A percentile compares a stretch with the other conserved stretches of the same genome.
Conservation (phyloP, 1,140 invertebrate species). For the Ceratosolen solmsi region DNA sequence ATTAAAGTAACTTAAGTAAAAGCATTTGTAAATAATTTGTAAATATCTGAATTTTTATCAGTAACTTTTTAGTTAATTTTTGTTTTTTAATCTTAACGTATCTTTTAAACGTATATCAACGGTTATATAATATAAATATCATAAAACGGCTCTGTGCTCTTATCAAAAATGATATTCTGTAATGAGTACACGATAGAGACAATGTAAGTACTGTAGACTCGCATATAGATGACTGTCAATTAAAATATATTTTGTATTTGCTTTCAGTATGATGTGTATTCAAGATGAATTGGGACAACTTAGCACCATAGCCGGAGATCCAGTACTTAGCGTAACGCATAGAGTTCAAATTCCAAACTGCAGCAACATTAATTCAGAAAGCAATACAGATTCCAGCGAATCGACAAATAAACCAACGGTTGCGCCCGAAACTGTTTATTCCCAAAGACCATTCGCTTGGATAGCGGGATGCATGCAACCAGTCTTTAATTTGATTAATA, state of each 20-base stretch:
- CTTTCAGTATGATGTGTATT: constrained; percentile 78
- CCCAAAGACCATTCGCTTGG: constrained; percentile 83
- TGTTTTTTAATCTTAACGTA: background rate
- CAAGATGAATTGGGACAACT: constrained; percentile 79
- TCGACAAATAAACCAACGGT: constrained; percentile 63
- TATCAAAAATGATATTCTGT: background rate
- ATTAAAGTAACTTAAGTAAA: no score
- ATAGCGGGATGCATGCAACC: constrained; percentile 90
- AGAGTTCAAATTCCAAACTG: constrained; percentile 68
- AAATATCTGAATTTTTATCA: no score
- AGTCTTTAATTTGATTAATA: constrained; percentile 85
- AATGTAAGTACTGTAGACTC: no score
- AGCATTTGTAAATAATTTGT: no score
- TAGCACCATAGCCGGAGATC: constrained; percentile 67
- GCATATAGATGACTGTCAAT: background rate
- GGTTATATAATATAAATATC: background rate
- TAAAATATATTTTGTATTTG: background rate
- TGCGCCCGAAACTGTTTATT: constrained; percentile 67
- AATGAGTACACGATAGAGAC: background rate
- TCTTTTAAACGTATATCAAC: background rate
- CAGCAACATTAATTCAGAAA: constrained; percentile 64
- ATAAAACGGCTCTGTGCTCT: background rate
- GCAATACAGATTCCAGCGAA: constrained; percentile 63
- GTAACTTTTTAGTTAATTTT: no score
- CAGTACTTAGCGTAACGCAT: constrained; percentile 63